Base-by-base conservation (phyloP, 2,797 vertebrate species). In the Octomys mimax region DNA sequence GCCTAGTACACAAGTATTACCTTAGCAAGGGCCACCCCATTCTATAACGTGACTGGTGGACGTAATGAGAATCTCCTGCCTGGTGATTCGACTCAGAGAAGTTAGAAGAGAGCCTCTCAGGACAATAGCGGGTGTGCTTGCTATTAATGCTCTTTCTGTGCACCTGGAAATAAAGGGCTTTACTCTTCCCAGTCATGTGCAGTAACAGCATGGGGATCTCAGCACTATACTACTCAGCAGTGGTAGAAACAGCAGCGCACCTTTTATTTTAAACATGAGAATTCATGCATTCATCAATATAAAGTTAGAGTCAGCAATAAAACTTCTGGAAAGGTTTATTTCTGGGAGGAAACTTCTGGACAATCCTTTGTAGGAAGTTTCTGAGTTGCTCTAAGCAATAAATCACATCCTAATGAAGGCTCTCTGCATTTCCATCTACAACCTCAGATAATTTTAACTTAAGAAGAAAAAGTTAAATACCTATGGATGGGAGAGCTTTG, bases 11-110 rank as follows among this genome's bases (percentile, higher is more conserved):
- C 19, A 18, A 54, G 64, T 33, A 36, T 59, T 13, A n/a, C 26
- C 5, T 5, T 10, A 42, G 22, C 62, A 49, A 26, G 2, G 9
- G 8, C n/a, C 33, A 24, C 57, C 13, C 18, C 9, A 26, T 9
- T 77, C 8, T 13, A 52, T 3, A 1, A 4, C 19, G 2, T 24
- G 7, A 26, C 16, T 0, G 12, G 5, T 52, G 22, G 22, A 19
- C 5, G 8, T 19, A 46, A 21, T 2, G 7, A 11, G n/a, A 87
- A 11, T 71, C 31, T 49, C 42, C 4, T 19, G 24, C 28, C 49
- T 61, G 26, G 33, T 33, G 18, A 75, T 18, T 71, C 42, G 79
- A 19, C 36, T 42, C 21, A 52, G 92, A 24, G 19, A 28, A 36
- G 68, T 66, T 21, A 59, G 6, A 68, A 54, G 7, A 93, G 59